Percentiles rank a stretch among this genome's conserved stretches.
These are phyloP conservation scores for Callorhinus ursinus DNA, from an alignment of 2,113 vertebrate species.

Conservation along the genomic window DNA sequence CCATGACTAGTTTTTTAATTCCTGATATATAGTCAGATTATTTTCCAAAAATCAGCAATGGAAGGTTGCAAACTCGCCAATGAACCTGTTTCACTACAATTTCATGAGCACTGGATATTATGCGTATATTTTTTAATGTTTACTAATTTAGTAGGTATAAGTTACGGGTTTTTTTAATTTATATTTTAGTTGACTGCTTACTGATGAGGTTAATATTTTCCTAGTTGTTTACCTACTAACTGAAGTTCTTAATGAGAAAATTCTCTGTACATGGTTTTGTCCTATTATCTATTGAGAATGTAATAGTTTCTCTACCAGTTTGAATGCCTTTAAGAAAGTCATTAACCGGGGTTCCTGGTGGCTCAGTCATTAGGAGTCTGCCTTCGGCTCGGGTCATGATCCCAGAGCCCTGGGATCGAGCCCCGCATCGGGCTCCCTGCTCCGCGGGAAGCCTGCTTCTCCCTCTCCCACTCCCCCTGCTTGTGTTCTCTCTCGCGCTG, in stretches of 20 bases:
- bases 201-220: slow-evolving; percentile 59
- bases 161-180: slow-evolving; percentile 36
- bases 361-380: too few species aligned
- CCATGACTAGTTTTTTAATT: not conserved
- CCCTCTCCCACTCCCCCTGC: too few species aligned
- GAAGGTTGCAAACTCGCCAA: not conserved
- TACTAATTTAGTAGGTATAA: slow-evolving; percentile 26
- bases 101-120: not conserved
- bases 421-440: too few species aligned
- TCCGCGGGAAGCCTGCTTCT: too few species aligned
- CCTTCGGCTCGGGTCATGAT: too few species aligned
- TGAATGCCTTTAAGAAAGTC: slow-evolving; percentile 68
- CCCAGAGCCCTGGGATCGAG: too few species aligned
- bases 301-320: slow-evolving; percentile 53
- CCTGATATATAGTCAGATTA: not conserved
- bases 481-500: too few species aligned
- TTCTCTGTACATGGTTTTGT: slow-evolving; percentile 49
- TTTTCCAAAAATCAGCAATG: not conserved
- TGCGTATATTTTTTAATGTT: slow-evolving; percentile 47
- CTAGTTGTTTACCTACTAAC: slow-evolving; percentile 53
- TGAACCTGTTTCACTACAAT: not conserved
- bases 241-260: slow-evolving; percentile 62
- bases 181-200: slow-evolving; percentile 57
- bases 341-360: slow-evolving; percentile 42
- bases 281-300: slow-evolving; percentile 68